These are phyloP conservation scores for Gnatocerus cornutus DNA, from an alignment of 2,888 invertebrate genomes.

Conservation along the genomic window DNA sequence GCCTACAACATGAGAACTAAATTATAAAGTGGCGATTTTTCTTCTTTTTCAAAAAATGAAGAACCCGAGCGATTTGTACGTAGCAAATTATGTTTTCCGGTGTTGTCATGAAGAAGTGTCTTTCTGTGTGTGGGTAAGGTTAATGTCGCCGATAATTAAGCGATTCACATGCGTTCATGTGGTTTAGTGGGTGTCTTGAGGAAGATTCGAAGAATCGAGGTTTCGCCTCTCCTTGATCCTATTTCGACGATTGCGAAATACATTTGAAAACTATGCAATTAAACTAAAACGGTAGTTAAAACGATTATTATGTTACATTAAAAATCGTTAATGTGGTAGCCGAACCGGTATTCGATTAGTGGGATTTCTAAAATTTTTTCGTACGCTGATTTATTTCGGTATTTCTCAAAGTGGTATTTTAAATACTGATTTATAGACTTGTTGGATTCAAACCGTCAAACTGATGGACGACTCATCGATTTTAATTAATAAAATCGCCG, in stretches of 20 bases:
- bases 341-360: conserved; percentile 48
- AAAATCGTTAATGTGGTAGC: conserved; percentile 45
- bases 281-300: conserved; percentile 40
- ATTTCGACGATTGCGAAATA: conserved; percentile 29
- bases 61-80: background rate
- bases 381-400: conserved; percentile 46
- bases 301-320: conserved; percentile 46
- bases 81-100: background rate
- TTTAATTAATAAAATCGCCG: conserved; percentile 41
- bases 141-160: background rate
- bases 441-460: conserved; percentile 41
- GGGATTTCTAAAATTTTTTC: conserved; percentile 48
- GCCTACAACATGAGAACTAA: conserved; percentile 4
- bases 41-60: background rate
- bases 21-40: conserved; percentile 4
- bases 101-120: background rate
- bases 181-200: background rate
- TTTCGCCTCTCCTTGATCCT: background rate
- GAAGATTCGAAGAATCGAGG: too few relatives aligned
- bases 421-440: conserved; percentile 48
- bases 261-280: conserved; percentile 27
- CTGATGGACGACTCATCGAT: conserved; percentile 46
- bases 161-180: background rate
- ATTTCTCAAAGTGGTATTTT: conserved; percentile 49
- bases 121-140: too few relatives aligned